Percentiles rank a stretch among this genome's conserved stretches.
Evolutionary conservation across 2,797 vertebrate species (phyloP).

Genomic region (Argentina silus): DNA sequence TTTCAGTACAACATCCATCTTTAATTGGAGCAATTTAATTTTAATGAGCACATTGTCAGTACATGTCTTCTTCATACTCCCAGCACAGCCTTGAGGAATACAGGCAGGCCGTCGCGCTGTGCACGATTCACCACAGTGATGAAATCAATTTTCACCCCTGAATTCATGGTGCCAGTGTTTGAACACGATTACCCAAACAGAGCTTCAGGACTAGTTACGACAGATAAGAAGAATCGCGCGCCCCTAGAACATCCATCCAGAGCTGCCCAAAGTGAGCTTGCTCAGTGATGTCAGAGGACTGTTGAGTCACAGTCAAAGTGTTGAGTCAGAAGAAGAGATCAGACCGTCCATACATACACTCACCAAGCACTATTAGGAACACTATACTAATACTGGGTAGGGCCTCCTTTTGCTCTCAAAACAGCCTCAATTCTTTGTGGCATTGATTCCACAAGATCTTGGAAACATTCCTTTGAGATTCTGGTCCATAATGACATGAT

Average conservation of each 20-base stretch:
- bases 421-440: no score
- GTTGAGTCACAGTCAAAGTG: slow-evolving; percentile 63
- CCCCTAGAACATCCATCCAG: slow-evolving; percentile 36
- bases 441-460: no score
- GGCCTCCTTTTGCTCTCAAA: no score
- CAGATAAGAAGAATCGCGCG: slow-evolving; percentile 37
- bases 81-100: no score
- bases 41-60: slow-evolving; percentile 62
- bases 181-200: neutral
- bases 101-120: neutral
- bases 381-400: no score
- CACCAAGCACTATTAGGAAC: no score
- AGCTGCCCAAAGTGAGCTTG: slow-evolving; percentile 51
- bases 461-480: no score
- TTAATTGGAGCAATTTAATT: slow-evolving; percentile 60
- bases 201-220: slow-evolving; percentile 27
- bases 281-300: slow-evolving; percentile 59
- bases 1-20: slow-evolving; percentile 52
- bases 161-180: neutral
- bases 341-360: slow-evolving; percentile 58
- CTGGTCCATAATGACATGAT: no score
- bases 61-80: no score
- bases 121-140: neutral
- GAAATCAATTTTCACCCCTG: neutral
- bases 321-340: slow-evolving; percentile 53